Base-by-base conservation (phyloP, 2,797 vertebrate genomes). In the Bovichtus variegatus region DNA sequence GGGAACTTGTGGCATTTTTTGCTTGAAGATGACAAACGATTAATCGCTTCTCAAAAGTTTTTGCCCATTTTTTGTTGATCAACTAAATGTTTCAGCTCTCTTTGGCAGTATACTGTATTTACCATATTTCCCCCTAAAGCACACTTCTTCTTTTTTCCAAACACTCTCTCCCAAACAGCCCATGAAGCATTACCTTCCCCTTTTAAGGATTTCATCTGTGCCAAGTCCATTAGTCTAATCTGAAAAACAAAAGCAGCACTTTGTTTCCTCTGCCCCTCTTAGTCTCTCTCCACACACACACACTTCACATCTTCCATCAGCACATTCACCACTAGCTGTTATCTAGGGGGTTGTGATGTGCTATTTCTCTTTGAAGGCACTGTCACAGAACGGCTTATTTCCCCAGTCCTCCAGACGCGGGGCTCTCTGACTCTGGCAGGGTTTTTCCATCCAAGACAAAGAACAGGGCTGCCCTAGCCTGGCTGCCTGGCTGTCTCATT, bases 191-290 rank as follows among this genome's bases (percentile, higher is more conserved):
- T 90, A 85, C 72, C 62, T 71, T 49, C 12, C 71, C 76, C 84
- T 91, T 82, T 92, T 85, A 85, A 90, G 81, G 73, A 76, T 80
- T 81, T 76, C 53, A 77, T 83, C 75, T 27, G 78, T 87, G 87
- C 91, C 91, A 93, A 87, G 83, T 87, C 87, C 91, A 93, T 94
- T 93, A 93, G 85, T 18, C 81, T 92, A 92, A 93, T 94, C 91
- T 93, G 76, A 88, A 88, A 91, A 89, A 90, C 83, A 89, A 91
- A 93, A 92, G 76, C 86, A 86, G 83, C 83, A 87, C 83, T 87
- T 80, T 2, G 60, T 83, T 86, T 78, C 44, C 77, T 68, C 49
- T n/a, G n/a, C n/a, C 74, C 61, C 72, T 38, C 36, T 40, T 18
- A 46, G 55, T 27, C 54, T 40, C 54, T 25, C 63, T 40, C 11